These are phyloP conservation scores for Anastrepha ludens DNA, from an alignment of 1,140 invertebrate genomes.

Conservation along the genomic window DNA sequence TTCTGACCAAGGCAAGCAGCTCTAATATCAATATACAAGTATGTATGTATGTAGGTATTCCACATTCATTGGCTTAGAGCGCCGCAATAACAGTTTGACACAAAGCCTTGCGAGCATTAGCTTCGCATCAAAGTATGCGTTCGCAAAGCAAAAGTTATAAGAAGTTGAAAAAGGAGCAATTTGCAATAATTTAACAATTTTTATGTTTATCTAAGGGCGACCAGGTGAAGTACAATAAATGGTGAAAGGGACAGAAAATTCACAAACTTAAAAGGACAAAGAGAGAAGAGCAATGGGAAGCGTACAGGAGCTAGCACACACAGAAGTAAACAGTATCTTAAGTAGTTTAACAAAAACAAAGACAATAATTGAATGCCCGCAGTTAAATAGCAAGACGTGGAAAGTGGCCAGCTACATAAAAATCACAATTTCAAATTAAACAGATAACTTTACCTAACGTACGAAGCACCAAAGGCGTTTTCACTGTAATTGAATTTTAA, in stretches of 20 bases:
- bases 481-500: constrained; percentile 46
- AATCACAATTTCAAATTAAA: constrained; percentile 53
- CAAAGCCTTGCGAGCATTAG: neutral
- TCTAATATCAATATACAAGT: too few relatives aligned
- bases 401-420: constrained; percentile 1
- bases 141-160: neutral
- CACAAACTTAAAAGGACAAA: neutral
- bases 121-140: constrained; percentile 13
- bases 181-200: constrained; percentile 27
- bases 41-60: too few relatives aligned
- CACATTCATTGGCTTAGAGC: neutral
- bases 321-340: constrained; percentile 8
- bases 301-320: neutral
- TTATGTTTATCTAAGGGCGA: neutral
- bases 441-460: constrained; percentile 19
- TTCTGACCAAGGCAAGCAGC: too few relatives aligned
- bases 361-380: constrained; percentile 44
- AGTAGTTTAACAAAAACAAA: constrained; percentile 34
- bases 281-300: neutral
- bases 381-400: constrained; percentile 19
- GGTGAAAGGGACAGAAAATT: neutral
- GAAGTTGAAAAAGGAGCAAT: constrained; percentile 7
- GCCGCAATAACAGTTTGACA: neutral
- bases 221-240: constrained; percentile 6
- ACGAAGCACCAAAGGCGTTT: constrained; percentile 6